Base-by-base conservation (phyloP, 2,113 vertebrate species). In the Oenanthe melanoleuca region DNA sequence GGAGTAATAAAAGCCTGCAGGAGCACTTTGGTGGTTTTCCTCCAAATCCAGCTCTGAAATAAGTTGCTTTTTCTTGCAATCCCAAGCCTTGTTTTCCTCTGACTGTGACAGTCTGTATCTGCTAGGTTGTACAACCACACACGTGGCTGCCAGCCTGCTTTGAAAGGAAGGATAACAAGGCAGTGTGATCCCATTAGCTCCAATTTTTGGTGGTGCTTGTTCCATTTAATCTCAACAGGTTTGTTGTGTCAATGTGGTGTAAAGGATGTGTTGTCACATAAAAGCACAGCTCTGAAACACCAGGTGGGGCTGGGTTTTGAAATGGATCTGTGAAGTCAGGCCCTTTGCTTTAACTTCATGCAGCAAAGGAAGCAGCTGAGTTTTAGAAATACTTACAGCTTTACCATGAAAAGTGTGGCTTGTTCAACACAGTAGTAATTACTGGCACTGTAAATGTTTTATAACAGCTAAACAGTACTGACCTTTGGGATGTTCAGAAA, bases 1-100 rank as follows among this genome's bases (percentile, higher is more conserved):
- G 4, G 11, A 70, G 12, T 4, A 17, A 18, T 0, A 21, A 5
- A 66, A 23, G 24, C 33, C 44, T 28, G 5, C 53, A 52, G 0
- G 2, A 80, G n/a, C 18, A 6, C 19, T 31, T 45, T 26, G 47
- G 57, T 16, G 28, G 7, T 40, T 88, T 82, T 80, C 56, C 64
- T 69, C 34, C 31, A 73, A 67, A 52, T 8, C 7, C 66, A 83
- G 44, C 52, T 40, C 52, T 2, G 33, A 12, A 64, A 8, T 13
- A 40, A 63, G 6, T 37, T n/a, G 55, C 60, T 75, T 55, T 92
- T 89, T 37, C 65, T 49, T 85, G 55, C 69, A 70, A 44, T 59
- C 34, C 57, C 77, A 65, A 33, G 47, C 57, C 52, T 88, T 80
- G 66, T 87, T 96, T 93, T 72, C 61, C 56, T 34, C 2, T 67